Base-by-base conservation (phyloP, 2,888 invertebrate species). In the Tetramorium bicarinatum region DNA sequence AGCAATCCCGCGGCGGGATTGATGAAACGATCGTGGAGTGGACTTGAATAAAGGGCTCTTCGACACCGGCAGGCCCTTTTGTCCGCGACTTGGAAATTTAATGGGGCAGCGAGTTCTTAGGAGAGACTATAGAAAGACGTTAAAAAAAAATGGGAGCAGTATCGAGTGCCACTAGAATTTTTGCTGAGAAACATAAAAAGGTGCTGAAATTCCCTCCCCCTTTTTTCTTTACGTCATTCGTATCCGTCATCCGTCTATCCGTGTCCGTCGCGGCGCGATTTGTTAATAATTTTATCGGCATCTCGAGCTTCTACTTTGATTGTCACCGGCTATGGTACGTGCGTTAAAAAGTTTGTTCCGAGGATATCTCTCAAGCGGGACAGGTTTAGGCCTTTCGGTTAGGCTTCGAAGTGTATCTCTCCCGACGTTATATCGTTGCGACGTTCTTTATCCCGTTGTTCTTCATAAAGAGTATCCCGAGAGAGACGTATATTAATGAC, bases 101-200 rank as follows among this genome's bases (percentile, higher is more conserved):
- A 64, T 49, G 49, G 34, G 49, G 6, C 34, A 75, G 62, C 47
- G 34, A 64, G 34, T 64, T 49, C 66, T 47, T 49, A 61, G 74
- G 34, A 64, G 49, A 38, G 47, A 21, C 21, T 47, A 41, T 9
- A 47, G 34, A 64, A 49, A 18, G 7, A 49, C 21, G 66, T 64
- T 15, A 64, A 76, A 74, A 76, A 76, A 76, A 34, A 76, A 76
- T 52, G 47, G 18, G 21, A 76, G 21, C 49, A 49, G 21, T 76
- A 64, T 76, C 66, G 34, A 76, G 75, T 76, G 66, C 75, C 75
- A 76, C 47, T 76, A 64, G 47, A 76, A 76, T 76, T 76, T 25
- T 64, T 64, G 49, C 38, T 76, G 75, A 67, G 29, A 67, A 41
- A 41, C n/a, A 41, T 49, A 29, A 77, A 4, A 77, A 52, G 41